These are phyloP conservation scores for Lutjanus argentimaculatus DNA, from an alignment of 2,797 vertebrate genomes.

Conservation along the genomic window DNA sequence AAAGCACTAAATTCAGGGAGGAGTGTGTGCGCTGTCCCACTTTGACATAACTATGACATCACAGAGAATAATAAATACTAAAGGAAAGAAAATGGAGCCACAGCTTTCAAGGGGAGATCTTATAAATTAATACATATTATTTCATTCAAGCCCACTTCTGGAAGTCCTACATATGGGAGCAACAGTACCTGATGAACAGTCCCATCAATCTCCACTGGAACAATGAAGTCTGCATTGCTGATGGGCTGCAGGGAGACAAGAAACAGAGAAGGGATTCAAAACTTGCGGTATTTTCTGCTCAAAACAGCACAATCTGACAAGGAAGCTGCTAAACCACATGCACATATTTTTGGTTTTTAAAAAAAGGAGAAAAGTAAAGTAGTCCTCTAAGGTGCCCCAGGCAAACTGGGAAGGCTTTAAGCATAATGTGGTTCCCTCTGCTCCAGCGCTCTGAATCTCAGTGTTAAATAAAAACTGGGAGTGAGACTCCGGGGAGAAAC, in stretches of 20 bases:
- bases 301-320: slow-evolving; percentile 30
- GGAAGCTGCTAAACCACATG: slow-evolving; percentile 26
- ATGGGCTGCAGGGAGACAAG: slow-evolving; percentile 88
- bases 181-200: slow-evolving; percentile 95
- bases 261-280: slow-evolving; percentile 48
- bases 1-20: slow-evolving; percentile 24
- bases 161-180: slow-evolving; percentile 19
- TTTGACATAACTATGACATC: slow-evolving; percentile 34
- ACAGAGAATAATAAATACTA: slow-evolving; percentile 55
- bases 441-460: slow-evolving; percentile 37
- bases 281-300: not conserved
- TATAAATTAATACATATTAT: slow-evolving; percentile 42
- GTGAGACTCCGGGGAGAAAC: slow-evolving; percentile 62
- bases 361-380: slow-evolving; percentile 26
- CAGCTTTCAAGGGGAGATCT: slow-evolving; percentile 13
- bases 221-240: slow-evolving; percentile 94
- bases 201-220: slow-evolving; percentile 95
- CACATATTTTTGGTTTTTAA: slow-evolving; percentile 15
- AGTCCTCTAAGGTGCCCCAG: slow-evolving; percentile 43
- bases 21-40: slow-evolving; percentile 6
- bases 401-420: slow-evolving; percentile 57
- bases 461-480: slow-evolving; percentile 65
- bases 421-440: slow-evolving; percentile 57
- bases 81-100: slow-evolving; percentile 23
- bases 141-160: slow-evolving; percentile 33